Evolutionary conservation across 2,888 invertebrate genomes (phyloP).

Genomic region (Vannuccia rotundouncinata): DNA sequence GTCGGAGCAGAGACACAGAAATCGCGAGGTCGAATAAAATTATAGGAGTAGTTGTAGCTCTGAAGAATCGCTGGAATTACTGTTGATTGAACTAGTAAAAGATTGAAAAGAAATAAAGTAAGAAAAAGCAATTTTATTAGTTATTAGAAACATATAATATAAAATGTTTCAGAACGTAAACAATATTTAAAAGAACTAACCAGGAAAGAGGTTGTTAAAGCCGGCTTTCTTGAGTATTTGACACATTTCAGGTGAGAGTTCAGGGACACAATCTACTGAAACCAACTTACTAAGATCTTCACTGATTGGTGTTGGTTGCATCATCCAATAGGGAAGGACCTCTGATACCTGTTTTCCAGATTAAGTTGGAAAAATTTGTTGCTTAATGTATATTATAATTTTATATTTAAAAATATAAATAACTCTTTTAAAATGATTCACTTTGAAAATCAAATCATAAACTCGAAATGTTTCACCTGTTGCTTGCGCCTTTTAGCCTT

Average conservation of each 20-base stretch:
- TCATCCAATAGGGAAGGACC: neutral
- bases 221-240: neutral
- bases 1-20: constrained; percentile 87
- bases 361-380: too few species aligned
- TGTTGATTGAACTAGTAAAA: constrained; percentile 38
- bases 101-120: neutral
- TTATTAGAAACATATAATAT: neutral
- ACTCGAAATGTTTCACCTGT: too few species aligned
- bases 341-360: neutral
- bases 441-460: too few species aligned
- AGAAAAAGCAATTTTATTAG: neutral
- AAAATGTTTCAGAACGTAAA: too few species aligned
- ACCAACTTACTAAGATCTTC: neutral
- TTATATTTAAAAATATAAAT: too few species aligned
- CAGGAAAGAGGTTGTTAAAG: neutral
- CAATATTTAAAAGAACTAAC: neutral
- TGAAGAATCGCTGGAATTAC: constrained; percentile 40
- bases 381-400: too few species aligned
- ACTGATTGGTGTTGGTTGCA: neutral
- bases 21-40: constrained; percentile 63
- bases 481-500: neutral
- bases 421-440: too few species aligned
- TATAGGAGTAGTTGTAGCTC: neutral
- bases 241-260: neutral
- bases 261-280: neutral